These are phyloP conservation scores for Phrynocephalus guinanensis DNA, from an alignment of 2,797 vertebrate species.

Conservation along the genomic window DNA sequence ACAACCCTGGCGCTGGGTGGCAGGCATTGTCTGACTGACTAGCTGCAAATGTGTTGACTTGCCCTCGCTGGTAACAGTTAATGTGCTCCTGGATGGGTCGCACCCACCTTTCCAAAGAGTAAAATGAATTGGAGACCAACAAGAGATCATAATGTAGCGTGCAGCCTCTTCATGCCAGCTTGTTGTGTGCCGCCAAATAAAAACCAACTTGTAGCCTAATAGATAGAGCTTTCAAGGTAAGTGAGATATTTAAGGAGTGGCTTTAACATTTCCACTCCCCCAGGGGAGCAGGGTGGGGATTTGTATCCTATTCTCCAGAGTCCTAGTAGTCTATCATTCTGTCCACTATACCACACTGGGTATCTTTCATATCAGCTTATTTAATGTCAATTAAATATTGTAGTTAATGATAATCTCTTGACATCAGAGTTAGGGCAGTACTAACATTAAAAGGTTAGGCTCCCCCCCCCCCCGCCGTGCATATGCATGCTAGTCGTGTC, in stretches of 20 bases:
- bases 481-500: too few species aligned
- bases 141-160: not conserved
- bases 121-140: not conserved
- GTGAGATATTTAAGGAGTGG: too few species aligned
- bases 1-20: not conserved
- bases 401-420: not conserved
- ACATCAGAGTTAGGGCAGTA: not conserved
- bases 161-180: not conserved
- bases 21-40: too few species aligned
- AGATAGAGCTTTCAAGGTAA: too few species aligned
- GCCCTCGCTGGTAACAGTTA: not conserved
- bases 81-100: not conserved
- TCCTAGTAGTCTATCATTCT: too few species aligned
- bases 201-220: too few species aligned
- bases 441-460: too few species aligned
- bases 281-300: too few species aligned
- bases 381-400: not conserved
- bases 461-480: not conserved
- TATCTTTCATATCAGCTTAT: not conserved
- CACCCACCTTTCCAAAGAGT: not conserved
- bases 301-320: too few species aligned
- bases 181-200: too few species aligned
- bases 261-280: too few species aligned
- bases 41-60: not conserved
- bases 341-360: too few species aligned